A percentile compares a stretch with the other conserved stretches of the same genome.
These are phyloP conservation scores for Carcharodon carcharias DNA, from an alignment of 2,797 vertebrate species.

Conservation along the genomic window DNA sequence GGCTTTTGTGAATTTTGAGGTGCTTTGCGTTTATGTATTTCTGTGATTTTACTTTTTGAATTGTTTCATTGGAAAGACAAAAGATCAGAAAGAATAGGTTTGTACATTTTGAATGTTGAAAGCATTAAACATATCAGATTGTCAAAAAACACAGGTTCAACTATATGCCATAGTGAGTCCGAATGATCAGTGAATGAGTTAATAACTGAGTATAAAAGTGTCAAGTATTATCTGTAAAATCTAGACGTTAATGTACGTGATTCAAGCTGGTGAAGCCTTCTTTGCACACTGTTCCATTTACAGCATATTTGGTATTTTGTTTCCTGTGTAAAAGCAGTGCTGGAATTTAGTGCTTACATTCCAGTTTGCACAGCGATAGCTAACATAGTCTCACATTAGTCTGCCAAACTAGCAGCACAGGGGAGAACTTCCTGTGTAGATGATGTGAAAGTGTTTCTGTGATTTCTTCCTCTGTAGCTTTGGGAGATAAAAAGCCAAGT, in stretches of 20 bases:
- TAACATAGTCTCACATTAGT: conserved; percentile 48
- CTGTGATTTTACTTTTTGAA: conserved; percentile 40
- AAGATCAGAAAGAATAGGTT: conserved; percentile 43
- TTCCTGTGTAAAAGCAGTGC: conserved; percentile 46
- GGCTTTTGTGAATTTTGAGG: neutral
- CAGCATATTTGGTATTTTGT: conserved; percentile 38
- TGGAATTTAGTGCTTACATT: conserved; percentile 51
- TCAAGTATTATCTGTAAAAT: conserved; percentile 1
- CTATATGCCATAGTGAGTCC: neutral
- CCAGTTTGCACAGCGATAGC: conserved; percentile 48
- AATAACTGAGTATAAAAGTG: conserved; percentile 8
- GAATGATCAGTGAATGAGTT: conserved; percentile 27
- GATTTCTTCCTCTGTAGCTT: conserved; percentile 57
- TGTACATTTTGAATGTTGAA: conserved; percentile 47
- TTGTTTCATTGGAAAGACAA: conserved; percentile 42
- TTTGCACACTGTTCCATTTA: fast-evolving
- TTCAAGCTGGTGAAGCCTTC: conserved; percentile 40
- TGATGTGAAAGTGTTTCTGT: conserved; percentile 54
- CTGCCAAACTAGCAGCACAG: conserved; percentile 51
- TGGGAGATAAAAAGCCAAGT: conserved; percentile 65
- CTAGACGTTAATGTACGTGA: conserved; percentile 34
- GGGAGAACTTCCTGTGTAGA: conserved; percentile 49
- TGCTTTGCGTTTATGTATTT: conserved; percentile 43
- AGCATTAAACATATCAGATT: conserved; percentile 35
- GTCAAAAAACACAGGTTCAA: neutral